Base-by-base conservation (phyloP, 2,797 vertebrate species). In the Arremon aurantiirostris region DNA sequence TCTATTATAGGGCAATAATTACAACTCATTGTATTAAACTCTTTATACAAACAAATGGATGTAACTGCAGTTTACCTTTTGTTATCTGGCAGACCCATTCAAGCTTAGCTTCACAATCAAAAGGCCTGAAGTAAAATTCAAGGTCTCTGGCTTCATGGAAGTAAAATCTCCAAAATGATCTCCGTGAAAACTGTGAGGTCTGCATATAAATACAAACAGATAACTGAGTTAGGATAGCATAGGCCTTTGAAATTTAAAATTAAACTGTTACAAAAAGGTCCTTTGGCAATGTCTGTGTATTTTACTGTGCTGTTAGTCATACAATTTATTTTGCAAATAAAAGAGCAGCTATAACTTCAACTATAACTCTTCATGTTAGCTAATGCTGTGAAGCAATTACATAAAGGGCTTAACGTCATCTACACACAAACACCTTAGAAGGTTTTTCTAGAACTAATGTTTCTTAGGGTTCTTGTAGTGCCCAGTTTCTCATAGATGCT, bases 41-140 rank as follows among this genome's bases (percentile, higher is more conserved):
- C 8, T 44, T 81, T 66, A 55, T 8, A 59, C 4, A 9, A 90
- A 61, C 41, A 90, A 79, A 90, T 9, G 8, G 44, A 46, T 42
- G 5, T 39, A 87, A 90, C 11, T 53, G 49, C 30, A 60, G 55
- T 64, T 98, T 97, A 99, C 99, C 99, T 90, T 99, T 98, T 53
- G 99, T 98, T 87, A 99, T 98, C 95, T 99, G 99, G 95, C 99
- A 99, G 79, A 98, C 98, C 99, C 99, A 99, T 92, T 99, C 99
- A 42, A 99, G 98, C 82, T 93, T 97, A 65, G 98, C 98, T n/a
- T 99, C 98, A 92, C 99, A 99, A 93, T 99, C 98, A 95, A 99
- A 99, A n/a, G 98, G 99, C 8, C 96, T 98, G 89, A 98, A 97
- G 60, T 97, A 98, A 97, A 98, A 98, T 37, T 98, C 96, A 8